Conservation (phyloP, 1,140 invertebrate genomes). For the Pachypsylla venusta region DNA sequence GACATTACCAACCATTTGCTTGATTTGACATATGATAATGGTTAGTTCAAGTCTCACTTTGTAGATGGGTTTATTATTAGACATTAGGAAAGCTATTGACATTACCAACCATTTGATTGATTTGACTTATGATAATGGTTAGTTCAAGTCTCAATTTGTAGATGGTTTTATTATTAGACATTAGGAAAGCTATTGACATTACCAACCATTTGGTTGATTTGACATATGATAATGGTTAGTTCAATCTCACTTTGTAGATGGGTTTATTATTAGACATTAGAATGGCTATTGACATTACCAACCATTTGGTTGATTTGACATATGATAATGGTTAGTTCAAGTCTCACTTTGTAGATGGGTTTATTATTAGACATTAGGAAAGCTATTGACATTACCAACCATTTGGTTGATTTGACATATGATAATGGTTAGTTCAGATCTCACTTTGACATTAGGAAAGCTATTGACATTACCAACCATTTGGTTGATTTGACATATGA, state of each 20-base stretch:
- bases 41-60: too few species aligned
- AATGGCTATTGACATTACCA: slow-evolving; percentile 78
- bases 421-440: slow-evolving; percentile 12
- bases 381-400: slow-evolving; percentile 77
- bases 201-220: slow-evolving; percentile 67
- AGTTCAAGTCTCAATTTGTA: too few species aligned
- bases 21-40: slow-evolving; percentile 34
- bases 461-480: slow-evolving; percentile 75
- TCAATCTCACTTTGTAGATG: too few species aligned
- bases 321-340: slow-evolving; percentile 12
- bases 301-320: slow-evolving; percentile 56
- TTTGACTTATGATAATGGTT: slow-evolving; percentile 16
- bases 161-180: too few species aligned
- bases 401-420: slow-evolving; percentile 53
- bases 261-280: too few species aligned
- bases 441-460: slow-evolving; percentile 81
- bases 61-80: too few species aligned
- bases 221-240: slow-evolving; percentile 15
- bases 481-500: slow-evolving; percentile 48
- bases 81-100: slow-evolving; percentile 82
- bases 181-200: slow-evolving; percentile 81
- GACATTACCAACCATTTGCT: slow-evolving; percentile 79
- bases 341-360: too few species aligned
- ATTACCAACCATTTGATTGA: slow-evolving; percentile 78
- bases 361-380: slow-evolving; percentile 87